phyloP scores from a whole-genome alignment of 2,113 vertebrate genomes.

The Ploceus nigricollis region DNA sequence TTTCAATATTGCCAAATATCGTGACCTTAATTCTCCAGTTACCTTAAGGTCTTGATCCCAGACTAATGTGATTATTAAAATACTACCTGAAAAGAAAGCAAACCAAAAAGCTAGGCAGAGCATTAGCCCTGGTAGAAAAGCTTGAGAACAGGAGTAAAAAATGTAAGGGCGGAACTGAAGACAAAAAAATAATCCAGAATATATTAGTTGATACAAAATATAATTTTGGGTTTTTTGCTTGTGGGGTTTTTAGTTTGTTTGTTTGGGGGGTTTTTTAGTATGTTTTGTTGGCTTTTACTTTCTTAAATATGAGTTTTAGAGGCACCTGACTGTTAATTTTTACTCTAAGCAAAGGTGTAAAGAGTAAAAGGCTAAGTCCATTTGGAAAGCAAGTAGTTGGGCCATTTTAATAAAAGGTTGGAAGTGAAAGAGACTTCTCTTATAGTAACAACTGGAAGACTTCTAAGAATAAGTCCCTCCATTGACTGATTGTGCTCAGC shows the following conservation, averaged over 20 bases:
- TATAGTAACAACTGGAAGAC: background rate
- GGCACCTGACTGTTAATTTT: background rate
- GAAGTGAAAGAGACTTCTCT: background rate
- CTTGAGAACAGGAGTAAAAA: background rate
- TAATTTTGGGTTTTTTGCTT: background rate
- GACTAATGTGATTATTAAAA: background rate
- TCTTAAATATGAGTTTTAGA: background rate
- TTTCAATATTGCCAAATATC: background rate
- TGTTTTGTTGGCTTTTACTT: background rate
- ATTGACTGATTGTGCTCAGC: background rate
- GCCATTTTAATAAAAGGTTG: background rate
- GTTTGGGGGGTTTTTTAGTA: fast-evolving
- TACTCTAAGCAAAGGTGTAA: background rate
- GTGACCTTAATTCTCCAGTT: background rate
- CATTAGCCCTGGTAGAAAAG: background rate
- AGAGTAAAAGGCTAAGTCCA: background rate
- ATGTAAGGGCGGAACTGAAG: background rate
- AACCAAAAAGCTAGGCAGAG: background rate
- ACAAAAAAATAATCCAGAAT: background rate
- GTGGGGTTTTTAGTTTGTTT: background rate
- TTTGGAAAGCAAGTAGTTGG: background rate
- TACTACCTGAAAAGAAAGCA: background rate
- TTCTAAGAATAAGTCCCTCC: background rate
- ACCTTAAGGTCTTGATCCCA: background rate
- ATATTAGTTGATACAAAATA: background rate